Evolutionary conservation across 2,797 vertebrate genomes (phyloP), one percentile per base, ranked within the genome.

Genomic region (Botia kubotai): DNA sequence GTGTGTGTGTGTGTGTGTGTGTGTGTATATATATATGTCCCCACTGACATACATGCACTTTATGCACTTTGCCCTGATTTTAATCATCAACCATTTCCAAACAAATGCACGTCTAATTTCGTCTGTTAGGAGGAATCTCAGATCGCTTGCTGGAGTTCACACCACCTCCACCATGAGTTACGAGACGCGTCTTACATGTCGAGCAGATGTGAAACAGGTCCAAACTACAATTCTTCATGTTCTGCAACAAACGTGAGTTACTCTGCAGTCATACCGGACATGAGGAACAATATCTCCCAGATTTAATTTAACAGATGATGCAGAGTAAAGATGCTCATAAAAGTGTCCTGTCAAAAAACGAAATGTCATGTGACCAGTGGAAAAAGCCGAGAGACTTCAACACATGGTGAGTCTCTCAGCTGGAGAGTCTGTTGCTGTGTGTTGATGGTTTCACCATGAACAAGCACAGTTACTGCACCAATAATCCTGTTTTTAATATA

Each of bases 1-100:
- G n/a, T n/a, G n/a, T n/a, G n/a, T n/a, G n/a, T n/a, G n/a, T n/a
- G n/a, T n/a, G n/a, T n/a, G n/a, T n/a, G n/a, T n/a, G n/a, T n/a
- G n/a, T n/a, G n/a, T n/a, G n/a, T n/a, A 36, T 4, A 36, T 36
- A 36, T 6, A 36, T 69, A 43, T 48, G 79, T 78, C 77, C 67
- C 60, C 69, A 26, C 60, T 58, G 76, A 55, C 36, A 81, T 73
- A 29, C 23, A 26, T 80, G 79, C 26, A 50, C 23, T 68, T 43
- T 67, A 72, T 89, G 92, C 82, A 92, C 93, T 93, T 92, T 87
- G 91, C 71, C 80, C 91, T 0, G 39, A 76, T 58, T 88, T 84
- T 79, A 71, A 77, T 80, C 83, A 76, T 83, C 75, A 82, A 86
- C 82, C 50, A 77, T 76, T 71, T 21, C 65, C 68, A 33, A 75